Percentiles rank a stretch among this genome's conserved stretches.
Evolutionary conservation across 2,888 invertebrate species (phyloP).

Genomic region (Dryobotodes eremita): DNA sequence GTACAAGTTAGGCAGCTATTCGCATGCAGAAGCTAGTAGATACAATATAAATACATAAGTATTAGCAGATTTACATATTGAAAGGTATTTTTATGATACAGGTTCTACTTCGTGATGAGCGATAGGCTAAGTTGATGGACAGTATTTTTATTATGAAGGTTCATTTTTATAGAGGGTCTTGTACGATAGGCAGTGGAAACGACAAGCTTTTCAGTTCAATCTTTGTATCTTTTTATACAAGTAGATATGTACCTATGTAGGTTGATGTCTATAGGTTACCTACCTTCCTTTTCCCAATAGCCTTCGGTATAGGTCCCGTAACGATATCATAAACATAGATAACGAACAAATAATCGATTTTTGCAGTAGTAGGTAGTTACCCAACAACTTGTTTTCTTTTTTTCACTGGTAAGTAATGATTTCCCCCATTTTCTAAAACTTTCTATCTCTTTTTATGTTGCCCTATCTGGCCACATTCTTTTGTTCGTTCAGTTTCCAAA

Average conservation of each 20-base stretch:
- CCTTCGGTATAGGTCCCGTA: background rate
- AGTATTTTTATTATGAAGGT: conserved; percentile 52
- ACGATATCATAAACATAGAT: background rate
- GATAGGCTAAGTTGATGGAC: conserved; percentile 39
- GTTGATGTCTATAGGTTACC: background rate
- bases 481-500: background rate
- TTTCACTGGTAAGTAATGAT: background rate
- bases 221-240: conserved; percentile 37
- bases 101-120: conserved; percentile 37
- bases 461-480: background rate
- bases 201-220: conserved; percentile 16
- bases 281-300: background rate
- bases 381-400: background rate
- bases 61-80: conserved; percentile 35
- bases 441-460: background rate
- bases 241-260: background rate
- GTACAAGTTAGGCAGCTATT: too few species aligned
- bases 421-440: background rate
- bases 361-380: too few species aligned
- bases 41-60: background rate
- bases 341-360: background rate
- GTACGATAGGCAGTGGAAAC: conserved; percentile 28
- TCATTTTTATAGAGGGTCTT: conserved; percentile 45
- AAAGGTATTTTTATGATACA: conserved; percentile 46
- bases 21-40: too few species aligned